Conservation (phyloP, 2,113 vertebrate species). For the Hyaena hyaena region DNA sequence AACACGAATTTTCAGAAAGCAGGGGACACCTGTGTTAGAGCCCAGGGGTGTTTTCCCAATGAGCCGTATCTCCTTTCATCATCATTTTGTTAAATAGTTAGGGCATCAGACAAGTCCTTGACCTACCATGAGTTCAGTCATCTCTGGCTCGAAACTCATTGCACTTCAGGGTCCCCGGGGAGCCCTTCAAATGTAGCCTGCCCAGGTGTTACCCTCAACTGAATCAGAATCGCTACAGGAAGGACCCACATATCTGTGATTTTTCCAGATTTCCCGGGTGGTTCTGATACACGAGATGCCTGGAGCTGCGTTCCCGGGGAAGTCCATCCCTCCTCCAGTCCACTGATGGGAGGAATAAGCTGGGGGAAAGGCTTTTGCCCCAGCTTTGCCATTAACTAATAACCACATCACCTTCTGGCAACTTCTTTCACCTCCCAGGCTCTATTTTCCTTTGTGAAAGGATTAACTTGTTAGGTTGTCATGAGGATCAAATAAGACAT, state of each 20-base stretch:
- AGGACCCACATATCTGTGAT: no score
- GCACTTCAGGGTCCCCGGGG: background rate
- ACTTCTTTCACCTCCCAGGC: background rate
- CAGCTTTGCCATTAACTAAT: background rate
- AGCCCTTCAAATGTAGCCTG: background rate
- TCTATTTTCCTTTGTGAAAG: constrained; percentile 16
- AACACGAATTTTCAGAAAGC: background rate
- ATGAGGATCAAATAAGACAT: background rate
- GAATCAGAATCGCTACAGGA: background rate
- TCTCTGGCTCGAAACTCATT: background rate
- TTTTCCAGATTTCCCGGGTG: background rate
- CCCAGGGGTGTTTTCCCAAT: background rate
- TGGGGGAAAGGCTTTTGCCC: background rate
- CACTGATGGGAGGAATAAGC: rapidly evolving
- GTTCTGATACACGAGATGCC: rapidly evolving
- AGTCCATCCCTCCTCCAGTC: background rate
- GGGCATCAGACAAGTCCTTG: background rate
- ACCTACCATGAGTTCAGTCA: background rate
- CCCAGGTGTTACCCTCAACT: rapidly evolving
- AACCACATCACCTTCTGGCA: background rate
- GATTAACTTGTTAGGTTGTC: constrained; percentile 46
- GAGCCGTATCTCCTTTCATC: background rate
- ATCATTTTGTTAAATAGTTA: background rate
- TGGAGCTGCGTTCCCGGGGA: rapidly evolving
- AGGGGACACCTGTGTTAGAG: background rate